phyloP scores from a whole-genome alignment of 2,888 invertebrate genomes.

The Gastrophysa polygoni region DNA sequence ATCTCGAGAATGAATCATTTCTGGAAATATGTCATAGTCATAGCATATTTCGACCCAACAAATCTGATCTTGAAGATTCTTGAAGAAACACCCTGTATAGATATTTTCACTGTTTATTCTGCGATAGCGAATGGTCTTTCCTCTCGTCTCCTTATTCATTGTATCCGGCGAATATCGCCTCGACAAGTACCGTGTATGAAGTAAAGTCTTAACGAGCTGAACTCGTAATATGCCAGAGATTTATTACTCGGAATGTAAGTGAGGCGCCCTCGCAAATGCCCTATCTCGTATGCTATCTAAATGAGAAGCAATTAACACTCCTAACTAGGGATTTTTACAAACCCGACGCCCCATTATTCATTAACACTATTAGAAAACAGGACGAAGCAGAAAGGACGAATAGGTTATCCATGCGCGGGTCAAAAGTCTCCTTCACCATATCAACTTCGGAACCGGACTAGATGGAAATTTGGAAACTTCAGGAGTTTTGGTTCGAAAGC shows the following conservation, averaged over 20 bases:
- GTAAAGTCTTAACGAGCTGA: constrained; percentile 37
- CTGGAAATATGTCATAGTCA: no score
- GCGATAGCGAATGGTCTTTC: background rate
- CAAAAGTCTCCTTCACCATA: no score
- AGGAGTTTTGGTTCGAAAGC: no score
- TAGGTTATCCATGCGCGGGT: no score
- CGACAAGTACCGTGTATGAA: constrained; percentile 28
- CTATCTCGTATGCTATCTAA: constrained; percentile 49
- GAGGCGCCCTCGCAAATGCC: constrained; percentile 47
- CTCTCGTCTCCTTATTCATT: background rate
- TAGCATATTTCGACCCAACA: no score
- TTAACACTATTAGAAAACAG: constrained; percentile 24
- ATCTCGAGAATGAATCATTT: no score
- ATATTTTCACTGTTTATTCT: no score
- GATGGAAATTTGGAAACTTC: no score
- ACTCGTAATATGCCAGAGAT: constrained; percentile 45
- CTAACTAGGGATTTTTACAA: constrained; percentile 42
- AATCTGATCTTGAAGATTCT: no score
- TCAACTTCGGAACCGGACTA: no score
- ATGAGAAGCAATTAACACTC: constrained; percentile 54
- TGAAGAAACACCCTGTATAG: no score
- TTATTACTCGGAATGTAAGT: constrained; percentile 47
- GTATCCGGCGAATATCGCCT: background rate
- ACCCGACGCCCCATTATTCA: constrained; percentile 30
- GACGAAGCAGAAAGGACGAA: no score